Evolutionary conservation across 2,797 vertebrate genomes (phyloP), one percentile per base, ranked within the genome.

Genomic region (Diceros bicornis): DNA sequence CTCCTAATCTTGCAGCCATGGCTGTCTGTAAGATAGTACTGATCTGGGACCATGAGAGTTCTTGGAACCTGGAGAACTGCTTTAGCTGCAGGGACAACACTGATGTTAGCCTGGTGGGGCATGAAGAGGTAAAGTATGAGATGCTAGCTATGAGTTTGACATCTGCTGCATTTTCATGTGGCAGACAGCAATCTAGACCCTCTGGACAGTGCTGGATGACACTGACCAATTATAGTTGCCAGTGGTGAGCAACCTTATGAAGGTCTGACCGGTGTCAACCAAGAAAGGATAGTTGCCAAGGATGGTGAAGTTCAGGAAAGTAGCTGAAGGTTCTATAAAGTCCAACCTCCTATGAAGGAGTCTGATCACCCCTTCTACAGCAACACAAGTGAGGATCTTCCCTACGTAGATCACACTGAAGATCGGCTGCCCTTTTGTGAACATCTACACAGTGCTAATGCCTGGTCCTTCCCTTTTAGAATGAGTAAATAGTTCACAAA

Each of bases 161-260:
- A 29, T 69, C 6, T 78, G 50, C 32, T 68, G 82, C 12, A 20
- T 94, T 83, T 95, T 64, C 37, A 11, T 55, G 12, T 12, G 34
- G 41, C 89, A 79, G 59, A 74, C 7, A 89, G 12, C 23, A 79
- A 27, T 69, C 44, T 37, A 91, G 61, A 55, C 99, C 21, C 98
- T 99, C 71, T 99, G 99, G 99, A 98, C 98, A 25, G 98, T 99
- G 4, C 98, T 99, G 98, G 99, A 99, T 64, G 97, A 98, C 97
- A 99, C 99, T 11, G 99, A 99, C 97, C 99, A 99, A 98, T 99
- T 99, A 99, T 99, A 99, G 99, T 97, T 99, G 90, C 99, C 99
- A 0, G 99, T 99, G 85, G 98, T 99, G 99, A 99, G 98, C 98
- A 99, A 10, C 99, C 99, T 96, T 99, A 99, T 0, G 99, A 99